Base-by-base conservation (phyloP, 2,113 vertebrate genomes). In the Rhadina sibilatrix region DNA sequence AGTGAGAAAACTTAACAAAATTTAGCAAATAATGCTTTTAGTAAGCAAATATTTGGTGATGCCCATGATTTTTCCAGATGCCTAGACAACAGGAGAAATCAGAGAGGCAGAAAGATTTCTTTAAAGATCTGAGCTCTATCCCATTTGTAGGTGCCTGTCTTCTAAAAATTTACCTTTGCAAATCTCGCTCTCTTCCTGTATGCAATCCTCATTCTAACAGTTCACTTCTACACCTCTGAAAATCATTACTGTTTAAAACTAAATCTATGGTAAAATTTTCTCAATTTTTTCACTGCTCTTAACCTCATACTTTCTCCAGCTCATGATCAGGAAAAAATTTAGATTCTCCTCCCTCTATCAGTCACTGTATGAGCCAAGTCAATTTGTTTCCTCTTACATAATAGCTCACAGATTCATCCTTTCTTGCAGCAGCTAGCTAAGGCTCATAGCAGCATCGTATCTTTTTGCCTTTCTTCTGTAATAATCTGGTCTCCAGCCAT, bases 321-420 rank as follows among this genome's bases (percentile, higher is more conserved):
- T 30, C 8, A 19, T 30, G 14, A 64, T 25, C 28, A 87, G 59
- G 40, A 37, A 87, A 68, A 57, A 57, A 61, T 79, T 85, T 54
- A 21, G 12, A 61, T 89, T 82, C 21, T 46, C 4, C 12, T 84
- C 42, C 31, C 19, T 91, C 27, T 82, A 82, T 89, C 52, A 69
- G 57, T 87, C 47, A 44, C 21, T 77, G 37, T 31, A 37, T 13
- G 35, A 75, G 59, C 82, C 83, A 84, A 87, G 69, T 13, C 52
- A 78, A 3, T 72, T 80, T 87, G 33, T 31, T 21, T 71, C 9
- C 69, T 70, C 47, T 83, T 85, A 37, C 57, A 61, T 46, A 85
- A 85, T 61, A 93, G 31, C 19, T 93, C 61, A 60, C 89, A 96
- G 94, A 94, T 54, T 85, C 57, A 84, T 37, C 63, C 19, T 79